These are phyloP conservation scores for Rafetus swinhoei DNA, from an alignment of 2,113 vertebrate genomes.

Conservation along the genomic window DNA sequence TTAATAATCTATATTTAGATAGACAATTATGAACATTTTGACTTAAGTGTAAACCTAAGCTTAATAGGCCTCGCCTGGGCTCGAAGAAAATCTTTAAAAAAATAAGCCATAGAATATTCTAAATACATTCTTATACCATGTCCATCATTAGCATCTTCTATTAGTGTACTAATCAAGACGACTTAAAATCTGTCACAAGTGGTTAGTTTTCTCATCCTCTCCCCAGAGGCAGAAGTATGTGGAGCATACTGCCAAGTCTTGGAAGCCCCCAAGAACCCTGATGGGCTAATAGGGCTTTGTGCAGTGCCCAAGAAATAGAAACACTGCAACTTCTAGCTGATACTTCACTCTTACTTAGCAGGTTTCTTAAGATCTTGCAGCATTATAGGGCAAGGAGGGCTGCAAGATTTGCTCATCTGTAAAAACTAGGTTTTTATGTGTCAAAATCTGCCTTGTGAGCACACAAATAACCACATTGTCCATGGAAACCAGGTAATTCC, in stretches of 20 bases:
- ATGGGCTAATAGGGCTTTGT: neutral
- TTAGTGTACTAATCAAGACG: rapidly evolving
- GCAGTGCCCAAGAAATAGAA: neutral
- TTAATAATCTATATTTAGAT: neutral
- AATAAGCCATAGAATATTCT: neutral
- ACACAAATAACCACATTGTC: neutral
- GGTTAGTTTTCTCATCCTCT: neutral
- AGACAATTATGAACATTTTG: neutral
- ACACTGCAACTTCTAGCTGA: neutral
- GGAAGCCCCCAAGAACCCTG: neutral
- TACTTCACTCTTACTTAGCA: neutral
- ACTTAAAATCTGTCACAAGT: neutral
- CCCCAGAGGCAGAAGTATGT: neutral
- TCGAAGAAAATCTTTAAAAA: neutral
- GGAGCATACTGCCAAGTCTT: neutral
- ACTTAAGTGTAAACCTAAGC: neutral
- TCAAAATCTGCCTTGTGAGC: neutral
- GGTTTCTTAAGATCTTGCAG: neutral
- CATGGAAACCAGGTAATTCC: neutral
- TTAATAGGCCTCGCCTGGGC: neutral
- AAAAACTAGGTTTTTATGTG: neutral
- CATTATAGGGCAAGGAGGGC: neutral
- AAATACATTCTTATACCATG: neutral
- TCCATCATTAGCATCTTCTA: neutral
- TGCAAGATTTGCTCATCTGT: neutral